Percentiles rank a stretch among this genome's conserved stretches.
These are phyloP conservation scores for Aix galericulata DNA, from an alignment of 2,113 vertebrate genomes.

Conservation along the genomic window DNA sequence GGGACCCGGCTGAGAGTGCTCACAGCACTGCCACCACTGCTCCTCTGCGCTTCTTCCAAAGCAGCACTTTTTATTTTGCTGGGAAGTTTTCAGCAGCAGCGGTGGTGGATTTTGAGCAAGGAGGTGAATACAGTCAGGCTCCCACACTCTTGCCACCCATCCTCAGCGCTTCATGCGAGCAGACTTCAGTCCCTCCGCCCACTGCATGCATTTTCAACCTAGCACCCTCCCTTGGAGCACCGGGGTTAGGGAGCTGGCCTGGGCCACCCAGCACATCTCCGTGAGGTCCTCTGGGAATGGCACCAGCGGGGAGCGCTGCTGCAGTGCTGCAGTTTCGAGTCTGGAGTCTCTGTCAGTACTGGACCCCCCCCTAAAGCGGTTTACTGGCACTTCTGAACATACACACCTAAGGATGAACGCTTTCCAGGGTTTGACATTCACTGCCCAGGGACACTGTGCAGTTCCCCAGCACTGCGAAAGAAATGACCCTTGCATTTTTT, in stretches of 20 bases:
- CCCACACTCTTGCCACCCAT: not conserved
- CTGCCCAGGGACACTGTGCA: not conserved
- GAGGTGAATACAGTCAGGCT: not conserved
- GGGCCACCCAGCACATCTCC: not conserved
- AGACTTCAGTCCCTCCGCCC: not conserved
- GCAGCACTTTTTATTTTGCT: not conserved
- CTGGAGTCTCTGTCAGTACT: not conserved
- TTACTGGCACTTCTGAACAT: not conserved
- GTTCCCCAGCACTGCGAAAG: not conserved
- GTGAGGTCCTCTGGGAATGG: rapidly evolving
- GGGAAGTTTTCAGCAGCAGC: not conserved
- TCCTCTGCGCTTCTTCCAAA: not conserved
- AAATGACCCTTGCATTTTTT: not conserved
- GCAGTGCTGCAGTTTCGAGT: rapidly evolving
- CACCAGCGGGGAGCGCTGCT: not conserved
- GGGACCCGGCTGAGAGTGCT: not conserved
- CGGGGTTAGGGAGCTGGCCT: not conserved
- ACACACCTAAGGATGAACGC: not conserved
- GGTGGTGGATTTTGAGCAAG: not conserved
- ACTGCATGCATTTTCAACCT: rapidly evolving
- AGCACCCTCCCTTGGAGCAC: not conserved
- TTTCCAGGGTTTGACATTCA: not conserved
- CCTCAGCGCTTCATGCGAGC: not conserved
- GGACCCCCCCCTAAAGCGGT: not conserved
- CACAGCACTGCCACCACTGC: rapidly evolving